phyloP scores from a whole-genome alignment of 2,888 invertebrate genomes.

The Sialis lutaria region DNA sequence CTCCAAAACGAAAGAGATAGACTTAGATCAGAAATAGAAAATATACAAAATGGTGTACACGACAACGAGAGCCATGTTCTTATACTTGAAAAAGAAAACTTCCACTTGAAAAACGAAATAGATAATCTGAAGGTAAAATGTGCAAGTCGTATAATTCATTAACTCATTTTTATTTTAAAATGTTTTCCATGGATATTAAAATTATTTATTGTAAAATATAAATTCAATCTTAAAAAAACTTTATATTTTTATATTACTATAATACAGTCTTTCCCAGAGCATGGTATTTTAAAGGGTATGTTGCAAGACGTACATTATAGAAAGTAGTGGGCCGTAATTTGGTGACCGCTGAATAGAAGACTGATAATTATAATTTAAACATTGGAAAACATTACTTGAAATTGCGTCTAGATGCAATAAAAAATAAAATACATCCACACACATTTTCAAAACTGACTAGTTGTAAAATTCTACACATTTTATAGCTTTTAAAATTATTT shows the following conservation, averaged over 20 bases:
- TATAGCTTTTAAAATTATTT: too few species aligned
- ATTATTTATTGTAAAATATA: neutral
- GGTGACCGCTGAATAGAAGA: too few species aligned
- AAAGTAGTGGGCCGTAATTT: too few species aligned
- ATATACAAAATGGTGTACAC: slow-evolving; percentile 14
- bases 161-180: neutral
- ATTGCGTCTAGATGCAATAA: too few species aligned
- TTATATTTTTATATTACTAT: neutral
- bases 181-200: neutral
- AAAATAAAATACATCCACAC: too few species aligned
- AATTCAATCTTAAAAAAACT: neutral
- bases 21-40: slow-evolving; percentile 17
- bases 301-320: too few species aligned
- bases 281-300: neutral
- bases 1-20: slow-evolving; percentile 20
- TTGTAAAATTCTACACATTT: too few species aligned
- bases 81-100: slow-evolving; percentile 17
- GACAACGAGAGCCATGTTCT: slow-evolving; percentile 17
- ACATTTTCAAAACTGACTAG: too few species aligned
- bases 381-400: too few species aligned
- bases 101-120: slow-evolving; percentile 17
- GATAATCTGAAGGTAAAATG: slow-evolving; percentile 15
- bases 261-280: neutral
- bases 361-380: too few species aligned
- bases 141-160: slow-evolving; percentile 1